Conservation (phyloP, 1,140 invertebrate genomes). For the Drosophila pachea region DNA sequence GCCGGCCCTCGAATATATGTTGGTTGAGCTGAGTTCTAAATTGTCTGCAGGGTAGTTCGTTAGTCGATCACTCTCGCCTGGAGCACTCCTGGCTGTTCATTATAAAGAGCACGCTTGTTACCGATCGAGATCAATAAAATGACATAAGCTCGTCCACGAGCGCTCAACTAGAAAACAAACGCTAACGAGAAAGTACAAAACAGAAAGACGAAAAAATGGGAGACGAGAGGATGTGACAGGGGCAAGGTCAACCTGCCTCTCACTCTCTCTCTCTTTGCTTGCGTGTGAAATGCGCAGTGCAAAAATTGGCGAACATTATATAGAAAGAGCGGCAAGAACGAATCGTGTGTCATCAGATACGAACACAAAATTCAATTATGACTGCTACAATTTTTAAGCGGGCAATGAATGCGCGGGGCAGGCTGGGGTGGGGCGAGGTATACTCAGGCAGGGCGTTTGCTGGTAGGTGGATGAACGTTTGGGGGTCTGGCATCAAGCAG, state of each 20-base stretch:
- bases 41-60: not conserved
- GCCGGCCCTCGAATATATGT: too few relatives aligned
- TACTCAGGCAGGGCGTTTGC: not conserved
- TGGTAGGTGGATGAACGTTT: not conserved
- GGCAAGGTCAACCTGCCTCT: too few relatives aligned
- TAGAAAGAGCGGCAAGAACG: slow-evolving; percentile 11
- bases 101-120: slow-evolving; percentile 38
- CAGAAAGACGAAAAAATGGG: slow-evolving; percentile 34
- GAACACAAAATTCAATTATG: slow-evolving; percentile 45
- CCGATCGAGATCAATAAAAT: slow-evolving; percentile 72
- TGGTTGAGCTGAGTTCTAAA: not conserved
- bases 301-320: slow-evolving; percentile 50
- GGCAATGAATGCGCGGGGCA: not conserved
- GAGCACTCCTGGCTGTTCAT: not conserved
- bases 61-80: not conserved
- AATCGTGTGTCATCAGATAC: slow-evolving; percentile 32
- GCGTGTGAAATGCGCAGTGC: slow-evolving; percentile 59
- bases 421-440: not conserved
- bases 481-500: slow-evolving; percentile 50
- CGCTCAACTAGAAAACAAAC: slow-evolving; percentile 33
- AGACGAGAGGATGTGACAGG: slow-evolving; percentile 8
- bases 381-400: slow-evolving; percentile 41
- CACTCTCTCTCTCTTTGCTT: not conserved
- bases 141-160: slow-evolving; percentile 66
- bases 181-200: slow-evolving; percentile 40